Conservation (phyloP, 2,888 invertebrate species). For the Microplitis deprimator region DNA sequence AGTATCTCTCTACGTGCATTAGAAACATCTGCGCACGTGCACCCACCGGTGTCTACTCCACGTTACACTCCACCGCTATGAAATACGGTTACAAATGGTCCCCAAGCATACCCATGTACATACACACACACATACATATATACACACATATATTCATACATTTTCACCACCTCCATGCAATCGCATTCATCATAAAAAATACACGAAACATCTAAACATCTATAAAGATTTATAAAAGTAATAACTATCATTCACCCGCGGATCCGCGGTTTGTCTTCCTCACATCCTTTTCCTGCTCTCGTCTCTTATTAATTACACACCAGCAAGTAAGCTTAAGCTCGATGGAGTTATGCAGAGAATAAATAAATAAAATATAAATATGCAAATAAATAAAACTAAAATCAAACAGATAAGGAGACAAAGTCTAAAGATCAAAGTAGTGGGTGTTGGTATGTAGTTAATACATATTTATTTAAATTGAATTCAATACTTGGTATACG, state of each 20-base stretch:
- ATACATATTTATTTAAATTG: neutral
- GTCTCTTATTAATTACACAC: too few species aligned
- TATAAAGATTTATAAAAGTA: neutral
- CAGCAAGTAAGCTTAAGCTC: neutral
- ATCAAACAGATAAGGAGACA: neutral
- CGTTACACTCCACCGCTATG: constrained; percentile 32
- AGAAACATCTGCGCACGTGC: constrained; percentile 44
- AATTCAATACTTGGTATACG: neutral
- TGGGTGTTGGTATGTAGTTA: neutral
- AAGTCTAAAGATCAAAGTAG: neutral
- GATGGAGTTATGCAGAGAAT: neutral
- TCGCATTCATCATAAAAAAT: neutral
- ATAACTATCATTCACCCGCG: constrained; percentile 1
- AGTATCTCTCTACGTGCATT: constrained; percentile 29
- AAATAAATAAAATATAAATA: neutral
- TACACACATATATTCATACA: neutral
- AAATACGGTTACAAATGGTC: constrained; percentile 40
- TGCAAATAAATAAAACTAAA: neutral
- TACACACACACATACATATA: neutral
- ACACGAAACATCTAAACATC: neutral
- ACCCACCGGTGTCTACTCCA: constrained; percentile 23
- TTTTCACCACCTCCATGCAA: neutral
- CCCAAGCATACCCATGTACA: constrained; percentile 2
- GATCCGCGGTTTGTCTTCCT: neutral
- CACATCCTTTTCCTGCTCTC: neutral